Base-by-base conservation (phyloP, 64 coral and sea anemone genomes). In the Montipora foliosa region DNA sequence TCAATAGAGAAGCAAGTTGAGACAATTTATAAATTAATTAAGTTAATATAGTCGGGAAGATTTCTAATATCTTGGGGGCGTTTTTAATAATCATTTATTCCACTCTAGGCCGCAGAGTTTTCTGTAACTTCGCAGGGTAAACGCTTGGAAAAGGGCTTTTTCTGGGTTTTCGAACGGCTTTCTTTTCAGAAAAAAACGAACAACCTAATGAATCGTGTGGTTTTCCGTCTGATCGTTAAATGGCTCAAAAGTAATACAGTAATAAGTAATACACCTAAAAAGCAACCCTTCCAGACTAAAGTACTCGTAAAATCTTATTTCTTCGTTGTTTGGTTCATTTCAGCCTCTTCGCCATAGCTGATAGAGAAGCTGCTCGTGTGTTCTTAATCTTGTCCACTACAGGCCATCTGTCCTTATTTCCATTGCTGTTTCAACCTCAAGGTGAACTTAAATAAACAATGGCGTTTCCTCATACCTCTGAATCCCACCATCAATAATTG, bases 381-480 rank as follows among this genome's bases (percentile, higher is more conserved):
- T 99, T 94, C 71, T 57, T 99, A 2, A 89, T 96, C 47, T 52
- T 99, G 15, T 92, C 95, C 15, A 96, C 98, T 66, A 91, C 98
- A 52, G 98, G 98, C 49, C 95, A 99, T 60, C 76, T 99, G 19
- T 99, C 98, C 16, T 59, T 99, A 58, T 99, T 99, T 93, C 98
- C 98, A 22, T 64, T 99, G 75, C 95, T 99, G 0, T 99, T 96
- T 70, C 84, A 92, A 46, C 84, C 88, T 19, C 83, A 96, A 94
- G 98, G 98, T 99, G 92, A 90, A 70, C 53, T 21, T 44, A 62
- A 44, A 10, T 4, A 5, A 67, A 50, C 44, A 37, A 8, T 15
- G 19, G 4, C 9, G 53, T 66, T 68, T 67, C 55, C 16, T 64
- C 61, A 64, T 7, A 15, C 61, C 3, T 12, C 19, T 14, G 61